Conservation (phyloP, 2,888 invertebrate species). For the Philopedon plagiatum region DNA sequence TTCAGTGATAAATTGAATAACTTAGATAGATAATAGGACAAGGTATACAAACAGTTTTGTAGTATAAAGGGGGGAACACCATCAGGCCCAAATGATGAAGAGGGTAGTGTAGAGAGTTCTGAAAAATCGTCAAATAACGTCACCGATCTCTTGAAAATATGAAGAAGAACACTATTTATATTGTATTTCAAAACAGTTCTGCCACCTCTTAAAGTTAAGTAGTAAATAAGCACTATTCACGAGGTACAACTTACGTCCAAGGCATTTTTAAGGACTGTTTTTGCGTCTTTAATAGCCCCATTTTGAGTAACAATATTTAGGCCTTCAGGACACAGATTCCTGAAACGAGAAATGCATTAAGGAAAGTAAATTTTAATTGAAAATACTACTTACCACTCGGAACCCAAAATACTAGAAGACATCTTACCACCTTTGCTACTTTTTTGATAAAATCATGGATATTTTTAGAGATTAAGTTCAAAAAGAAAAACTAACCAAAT, state of each 20-base stretch:
- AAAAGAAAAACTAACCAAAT: constrained; percentile 21
- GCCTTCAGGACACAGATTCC: constrained; percentile 83
- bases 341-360: constrained; percentile 65
- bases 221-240: constrained; percentile 10
- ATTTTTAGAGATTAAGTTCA: constrained; percentile 35
- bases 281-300: constrained; percentile 75
- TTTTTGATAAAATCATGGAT: constrained; percentile 34
- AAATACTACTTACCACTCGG: constrained; percentile 56
- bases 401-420: constrained; percentile 53
- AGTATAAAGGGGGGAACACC: too few relatives aligned
- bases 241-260: constrained; percentile 76
- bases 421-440: constrained; percentile 21
- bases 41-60: too few relatives aligned
- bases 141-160: too few relatives aligned
- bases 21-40: too few relatives aligned
- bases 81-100: too few relatives aligned
- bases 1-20: too few relatives aligned
- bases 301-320: constrained; percentile 77
- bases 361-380: not conserved
- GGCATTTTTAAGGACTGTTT: constrained; percentile 76
- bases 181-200: too few relatives aligned
- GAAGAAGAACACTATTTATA: too few relatives aligned
- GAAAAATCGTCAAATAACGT: too few relatives aligned
- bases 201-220: too few relatives aligned
- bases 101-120: too few relatives aligned